Base-by-base conservation (phyloP, 2,888 invertebrate species). In the Caradrina kadenii region DNA sequence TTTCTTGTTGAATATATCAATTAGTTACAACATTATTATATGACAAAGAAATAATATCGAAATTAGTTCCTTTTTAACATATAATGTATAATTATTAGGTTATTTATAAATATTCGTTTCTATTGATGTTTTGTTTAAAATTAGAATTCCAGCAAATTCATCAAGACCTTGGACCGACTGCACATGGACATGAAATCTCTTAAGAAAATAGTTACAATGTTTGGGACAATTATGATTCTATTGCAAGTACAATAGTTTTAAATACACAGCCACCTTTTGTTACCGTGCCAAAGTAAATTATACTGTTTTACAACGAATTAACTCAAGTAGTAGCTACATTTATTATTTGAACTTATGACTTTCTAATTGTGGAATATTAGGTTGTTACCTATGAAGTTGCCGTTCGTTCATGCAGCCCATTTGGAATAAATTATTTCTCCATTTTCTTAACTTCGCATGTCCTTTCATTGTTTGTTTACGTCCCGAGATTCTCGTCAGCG, bases 361-460 rank as follows among this genome's bases (percentile, higher is more conserved):
- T 7, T 15, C 6, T 39, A n/a, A 26, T 17, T 26, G 49, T 39
- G 4, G 49, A 71, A 59, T n/a, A 71, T 39, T 13, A 49, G 48
- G 26, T 71, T 26, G 59, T 68, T 68, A 71, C 72, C 72, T 39
- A 71, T 59, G 68, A 59, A 68, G 72, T 68, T 68, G 60, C 49
- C 26, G 26, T n/a, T 26, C 7, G 55, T n/a, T 35, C 13, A 35
- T 39, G 55, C 55, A 55, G 35, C 31, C 6, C 19, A 39, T n/a
- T 59, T 48, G 2, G 2, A 61, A 19, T 22, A 31, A 48, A 31
- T 63, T 1, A 62, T 48, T 64, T 22, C 49, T 45, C 15, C 22
- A 15, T 69, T 54, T 69, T 69, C 70, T 19, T 45, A 53, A 22
- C 21, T 22, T 39, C 39, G 45, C 45, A 53, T 35, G 2, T 22